Evolutionary conservation across 2,888 invertebrate genomes (phyloP).

Genomic region (Scelioninae gen. 1): DNA sequence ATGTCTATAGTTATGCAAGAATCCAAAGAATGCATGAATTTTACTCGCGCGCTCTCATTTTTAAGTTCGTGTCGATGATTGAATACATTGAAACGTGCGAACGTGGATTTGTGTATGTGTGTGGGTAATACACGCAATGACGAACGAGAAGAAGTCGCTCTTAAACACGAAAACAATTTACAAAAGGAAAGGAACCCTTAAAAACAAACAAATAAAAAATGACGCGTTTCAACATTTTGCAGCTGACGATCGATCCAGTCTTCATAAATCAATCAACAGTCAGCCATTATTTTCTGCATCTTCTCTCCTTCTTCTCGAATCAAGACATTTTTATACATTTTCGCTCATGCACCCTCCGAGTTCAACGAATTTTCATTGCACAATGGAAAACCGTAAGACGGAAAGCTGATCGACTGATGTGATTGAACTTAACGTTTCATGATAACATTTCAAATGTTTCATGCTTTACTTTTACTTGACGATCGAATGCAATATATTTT

Average conservation of each 20-base stretch:
- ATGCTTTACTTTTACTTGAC: slow-evolving; percentile 39
- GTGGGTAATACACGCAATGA: slow-evolving; percentile 27
- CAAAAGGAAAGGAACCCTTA: background rate
- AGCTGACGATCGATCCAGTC: slow-evolving; percentile 67
- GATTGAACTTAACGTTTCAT: slow-evolving; percentile 1
- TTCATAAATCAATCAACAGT: slow-evolving; percentile 61
- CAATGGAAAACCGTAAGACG: slow-evolving; percentile 52
- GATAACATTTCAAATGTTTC: slow-evolving; percentile 3
- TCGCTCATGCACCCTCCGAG: slow-evolving; percentile 57
- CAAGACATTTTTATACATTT: slow-evolving; percentile 34
- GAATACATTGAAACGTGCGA: slow-evolving; percentile 56
- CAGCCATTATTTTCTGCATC: slow-evolving; percentile 35
- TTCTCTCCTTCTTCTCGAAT: slow-evolving; percentile 44
- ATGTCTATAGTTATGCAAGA: slow-evolving; percentile 84
- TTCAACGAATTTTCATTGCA: slow-evolving; percentile 57
- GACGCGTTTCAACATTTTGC: slow-evolving; percentile 5
- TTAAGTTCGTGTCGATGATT: slow-evolving; percentile 73
- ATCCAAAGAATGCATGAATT: slow-evolving; percentile 82
- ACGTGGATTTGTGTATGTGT: slow-evolving; percentile 28
- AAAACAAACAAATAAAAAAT: slow-evolving; percentile 16
- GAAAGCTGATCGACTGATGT: slow-evolving; percentile 23
- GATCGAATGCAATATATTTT: slow-evolving; percentile 43
- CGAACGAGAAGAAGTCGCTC: slow-evolving; percentile 42
- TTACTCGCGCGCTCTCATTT: slow-evolving; percentile 75
- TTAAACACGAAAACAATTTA: background rate